Evolutionary conservation across 2,888 invertebrate species (phyloP).

Genomic region (Drosophila ustulata): DNA sequence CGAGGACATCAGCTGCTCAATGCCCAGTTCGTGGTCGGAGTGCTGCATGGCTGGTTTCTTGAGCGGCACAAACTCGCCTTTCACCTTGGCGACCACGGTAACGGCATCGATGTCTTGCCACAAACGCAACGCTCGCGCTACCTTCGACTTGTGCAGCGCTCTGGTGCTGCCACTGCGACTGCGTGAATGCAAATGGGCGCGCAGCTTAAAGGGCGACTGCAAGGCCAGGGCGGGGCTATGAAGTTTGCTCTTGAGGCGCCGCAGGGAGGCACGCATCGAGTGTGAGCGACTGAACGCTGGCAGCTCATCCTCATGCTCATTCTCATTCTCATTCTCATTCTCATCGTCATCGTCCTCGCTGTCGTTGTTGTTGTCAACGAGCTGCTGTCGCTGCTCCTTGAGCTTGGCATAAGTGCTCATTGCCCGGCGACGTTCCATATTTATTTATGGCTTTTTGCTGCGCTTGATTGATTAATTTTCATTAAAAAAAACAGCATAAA

Average conservation of each 20-base stretch:
- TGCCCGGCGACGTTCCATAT: conserved; percentile 79
- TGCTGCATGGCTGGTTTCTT: conserved; percentile 33
- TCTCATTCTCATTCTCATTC: conserved; percentile 24
- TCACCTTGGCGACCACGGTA: conserved; percentile 59
- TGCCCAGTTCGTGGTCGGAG: conserved; percentile 54
- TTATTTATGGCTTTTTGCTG: background rate
- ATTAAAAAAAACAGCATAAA: conserved; percentile 9
- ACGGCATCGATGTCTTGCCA: conserved; percentile 70
- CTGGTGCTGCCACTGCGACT: conserved; percentile 37
- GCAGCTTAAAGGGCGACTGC: conserved; percentile 83
- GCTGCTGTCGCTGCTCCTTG: conserved; percentile 45
- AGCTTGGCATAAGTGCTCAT: conserved; percentile 74
- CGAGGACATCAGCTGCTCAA: conserved; percentile 80
- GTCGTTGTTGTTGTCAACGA: conserved; percentile 14
- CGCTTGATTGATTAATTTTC: conserved; percentile 15
- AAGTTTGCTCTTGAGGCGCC: conserved; percentile 88
- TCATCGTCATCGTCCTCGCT: conserved; percentile 21
- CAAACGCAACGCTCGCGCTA: conserved; percentile 60
- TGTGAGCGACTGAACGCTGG: conserved; percentile 87
- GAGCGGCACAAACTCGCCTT: conserved; percentile 62
- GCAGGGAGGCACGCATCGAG: conserved; percentile 90
- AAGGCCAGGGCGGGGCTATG: conserved; percentile 73
- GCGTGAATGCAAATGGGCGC: conserved; percentile 68
- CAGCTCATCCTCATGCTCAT: conserved; percentile 33
- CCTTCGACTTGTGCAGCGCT: conserved; percentile 58